Evolutionary conservation across 2,113 vertebrate genomes (phyloP), one percentile per base, ranked within the genome.

Genomic region (Platichthys flesus): DNA sequence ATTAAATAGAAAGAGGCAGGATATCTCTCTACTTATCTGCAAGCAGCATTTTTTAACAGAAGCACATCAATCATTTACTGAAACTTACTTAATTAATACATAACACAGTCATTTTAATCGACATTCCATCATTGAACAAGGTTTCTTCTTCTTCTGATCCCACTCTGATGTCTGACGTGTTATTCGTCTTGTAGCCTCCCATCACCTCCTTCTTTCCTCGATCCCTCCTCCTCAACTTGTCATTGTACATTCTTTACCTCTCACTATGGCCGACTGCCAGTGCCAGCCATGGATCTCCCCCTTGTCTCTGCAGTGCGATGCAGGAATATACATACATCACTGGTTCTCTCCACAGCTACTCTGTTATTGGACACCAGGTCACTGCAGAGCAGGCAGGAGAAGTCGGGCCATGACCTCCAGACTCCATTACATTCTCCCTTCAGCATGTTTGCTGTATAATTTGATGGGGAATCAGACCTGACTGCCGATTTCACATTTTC

Each of bases 301-400:
- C 52, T n/a, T 16, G 35, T 75, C 54, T 49, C 61, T 35, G 61
- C 59, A 56, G 59, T 42, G 73, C 18, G 61, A 28, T 0, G 3
- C 58, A 52, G 37, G 51, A 61, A 57, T 61, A 84, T 80, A 72
- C 63, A 84, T 78, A 75, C 67, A 76, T 85, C 78, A 78, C 2
- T 0, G 13, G 10, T 37, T 60, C 57, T 61, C 59, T 68, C 67
- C 5, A 12, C 56, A 40, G 20, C 51, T 5, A 15, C 24, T 57
- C 47, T 69, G 78, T 78, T 52, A 77, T n/a, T 5, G 28, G 65
- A 74, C 40, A 65, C 61, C 28, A 28, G 37, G 40, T 23, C 20
- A 31, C 5, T 4, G 28, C 68, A 57, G 56, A 31, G 28, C 66
- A 58, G 51, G 12, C 55, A 59, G 18, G 16, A 28, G 42, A 74